Evolutionary conservation across 2,797 vertebrate species (phyloP), one percentile per base, ranked within the genome.

Genomic region (Clarias platycephalus): DNA sequence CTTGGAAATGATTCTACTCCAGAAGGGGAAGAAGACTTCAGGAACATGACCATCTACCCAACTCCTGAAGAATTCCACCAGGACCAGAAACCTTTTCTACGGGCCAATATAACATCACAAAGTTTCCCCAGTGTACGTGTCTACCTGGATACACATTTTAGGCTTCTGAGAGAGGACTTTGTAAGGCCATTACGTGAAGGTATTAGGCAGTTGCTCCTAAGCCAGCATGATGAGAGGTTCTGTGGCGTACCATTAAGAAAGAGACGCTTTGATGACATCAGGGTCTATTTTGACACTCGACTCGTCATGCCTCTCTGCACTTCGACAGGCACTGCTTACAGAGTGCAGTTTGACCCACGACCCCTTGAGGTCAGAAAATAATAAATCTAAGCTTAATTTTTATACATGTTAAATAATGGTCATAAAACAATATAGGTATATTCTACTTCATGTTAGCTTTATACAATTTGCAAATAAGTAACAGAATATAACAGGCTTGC

Each of bases 61-160:
- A 96, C 94, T 0, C 92, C 92, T 12, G 94, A 97, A 28, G 97
- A 99, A 92, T 93, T 99, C 66, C 95, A 91, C 8, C 58, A 89
- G 82, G 92, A 94, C 0, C 82, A 95, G 62, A 96, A 91, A 87
- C 97, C 97, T 13, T 96, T 97, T 89, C 94, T 99, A 0, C 94
- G 96, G 81, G 94, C 95, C 77, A 99, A 97, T 91, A 91, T 96
- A 83, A 95, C 95, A 87, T 92, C 91, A 37, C 91, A 93, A 85
- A 93, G 91, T 76, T 98, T 97, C 1, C 91, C 94, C 49, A 96
- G 90, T 89, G 93, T 93, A 24, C 92, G 91, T 13, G 0, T 96
- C 87, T 99, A 98, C 91, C 94, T 99, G 22, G 98, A 98, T 88
- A 98, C 97, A 0, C 97, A 98, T 91, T 99, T 98, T 88, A 93